These are phyloP conservation scores for Porphyrio hochstetteri DNA, from an alignment of 2,113 vertebrate genomes.

Conservation along the genomic window DNA sequence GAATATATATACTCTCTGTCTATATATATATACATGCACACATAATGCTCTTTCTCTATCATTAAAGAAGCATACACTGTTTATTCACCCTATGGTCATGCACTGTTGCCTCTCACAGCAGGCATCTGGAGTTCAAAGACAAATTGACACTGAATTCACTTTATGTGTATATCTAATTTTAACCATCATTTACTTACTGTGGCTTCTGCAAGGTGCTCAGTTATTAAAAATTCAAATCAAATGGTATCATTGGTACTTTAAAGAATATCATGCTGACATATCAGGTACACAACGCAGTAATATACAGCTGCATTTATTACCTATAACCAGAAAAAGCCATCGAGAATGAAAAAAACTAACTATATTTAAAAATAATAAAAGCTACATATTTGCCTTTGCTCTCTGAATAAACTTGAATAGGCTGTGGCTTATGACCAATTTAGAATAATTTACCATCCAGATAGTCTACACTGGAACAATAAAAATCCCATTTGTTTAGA, in stretches of 20 bases:
- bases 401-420: neutral
- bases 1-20: neutral
- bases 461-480: slow-evolving; percentile 42
- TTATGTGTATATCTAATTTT: neutral
- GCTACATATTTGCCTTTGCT: neutral
- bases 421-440: slow-evolving; percentile 34
- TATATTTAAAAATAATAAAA: slow-evolving; percentile 46
- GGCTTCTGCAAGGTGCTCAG: neutral
- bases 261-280: neutral
- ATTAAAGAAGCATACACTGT: neutral
- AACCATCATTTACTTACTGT: neutral
- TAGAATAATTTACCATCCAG: slow-evolving; percentile 41
- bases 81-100: neutral
- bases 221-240: slow-evolving; percentile 38
- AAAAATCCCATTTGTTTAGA: slow-evolving; percentile 56
- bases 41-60: neutral
- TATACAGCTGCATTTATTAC: neutral
- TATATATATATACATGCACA: neutral
- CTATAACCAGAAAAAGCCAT: neutral
- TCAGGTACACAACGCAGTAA: neutral
- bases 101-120: neutral
- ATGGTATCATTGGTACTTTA: neutral
- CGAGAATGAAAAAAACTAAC: neutral
- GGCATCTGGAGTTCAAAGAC: neutral
- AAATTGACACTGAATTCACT: neutral